Base-by-base conservation (phyloP, 2,113 vertebrate genomes). In the Indicator indicator region DNA sequence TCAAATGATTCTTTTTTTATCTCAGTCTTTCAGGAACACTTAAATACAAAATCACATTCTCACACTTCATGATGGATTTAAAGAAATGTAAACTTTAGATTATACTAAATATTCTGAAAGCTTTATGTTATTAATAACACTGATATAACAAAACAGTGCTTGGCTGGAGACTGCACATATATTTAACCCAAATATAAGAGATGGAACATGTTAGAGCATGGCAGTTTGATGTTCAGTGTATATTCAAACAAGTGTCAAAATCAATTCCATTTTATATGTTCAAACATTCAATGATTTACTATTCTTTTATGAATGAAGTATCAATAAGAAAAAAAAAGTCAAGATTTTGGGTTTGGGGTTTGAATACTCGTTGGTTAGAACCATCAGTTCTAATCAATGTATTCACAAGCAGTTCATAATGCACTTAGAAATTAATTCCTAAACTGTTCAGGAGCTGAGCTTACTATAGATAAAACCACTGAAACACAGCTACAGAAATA, bases 81-180 rank as follows among this genome's bases (percentile, higher is more conserved):
- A 19, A 68, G 79, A 86, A 58, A 6, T 6, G 30, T 60, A 83
- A 91, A 92, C 62, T 96, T 95, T 71, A 77, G 69, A 91, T 91
- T 93, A 89, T 63, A 59, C 7, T 40, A 92, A 67, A 90, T 88
- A 95, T 94, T 94, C 94, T 87, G 82, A 95, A 96, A 95, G 83
- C 84, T 97, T 97, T 95, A 96, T 54, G 48, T 38, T 59, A 96
- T 88, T 96, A 86, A 67, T 96, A 91, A 92, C 75, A 94, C 72
- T 79, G 86, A 92, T 82, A 79, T n/a, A 88, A 83, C 85, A 97
- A 94, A 95, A 77, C 73, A 88, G 59, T 12, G 44, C 33, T 94
- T 94, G 55, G 69, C 77, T 93, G 40, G 42, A 93, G 55, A 78
- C 12, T 1, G 0, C 8, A 62, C 26, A 26, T 16, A 54, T 90